Evolutionary conservation across 2,888 invertebrate species (phyloP).

Genomic region (Eupithecia pulchellata): DNA sequence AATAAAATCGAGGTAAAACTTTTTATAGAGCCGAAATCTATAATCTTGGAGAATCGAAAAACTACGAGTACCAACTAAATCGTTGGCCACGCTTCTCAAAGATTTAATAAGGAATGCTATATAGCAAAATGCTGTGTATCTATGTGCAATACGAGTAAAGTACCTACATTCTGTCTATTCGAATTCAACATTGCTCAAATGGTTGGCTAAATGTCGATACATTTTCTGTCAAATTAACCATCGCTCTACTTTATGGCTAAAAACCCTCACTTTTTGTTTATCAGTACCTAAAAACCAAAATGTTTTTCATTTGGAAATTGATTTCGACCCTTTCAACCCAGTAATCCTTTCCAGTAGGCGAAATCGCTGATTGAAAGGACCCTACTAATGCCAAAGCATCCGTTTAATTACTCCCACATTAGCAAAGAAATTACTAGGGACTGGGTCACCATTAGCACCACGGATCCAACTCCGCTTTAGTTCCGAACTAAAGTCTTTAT

Average conservation of each 20-base stretch:
- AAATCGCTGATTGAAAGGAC: conserved; percentile 53
- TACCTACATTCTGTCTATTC: too few relatives aligned
- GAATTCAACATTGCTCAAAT: too few relatives aligned
- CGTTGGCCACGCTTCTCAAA: background rate
- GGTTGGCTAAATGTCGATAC: too few relatives aligned
- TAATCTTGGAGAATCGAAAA: background rate
- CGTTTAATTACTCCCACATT: conserved; percentile 67
- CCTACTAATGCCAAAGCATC: conserved; percentile 53
- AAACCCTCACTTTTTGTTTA: background rate
- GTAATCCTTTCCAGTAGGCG: conserved; percentile 11
- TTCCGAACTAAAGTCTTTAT: conserved; percentile 13
- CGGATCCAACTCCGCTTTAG: conserved; percentile 36
- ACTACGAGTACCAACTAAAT: background rate
- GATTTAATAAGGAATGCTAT: background rate
- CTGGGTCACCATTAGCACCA: conserved; percentile 65
- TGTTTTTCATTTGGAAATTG: conserved; percentile 10
- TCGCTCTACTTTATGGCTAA: background rate
- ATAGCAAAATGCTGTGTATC: too few relatives aligned
- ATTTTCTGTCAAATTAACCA: too few relatives aligned
- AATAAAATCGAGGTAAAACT: background rate
- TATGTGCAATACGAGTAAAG: too few relatives aligned
- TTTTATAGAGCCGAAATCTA: background rate
- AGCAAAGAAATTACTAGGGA: conserved; percentile 69
- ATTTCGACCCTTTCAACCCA: conserved; percentile 10
- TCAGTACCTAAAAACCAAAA: conserved; percentile 1